These are phyloP conservation scores for Scaptomyza montana DNA, from an alignment of 1,140 invertebrate species.

Conservation along the genomic window DNA sequence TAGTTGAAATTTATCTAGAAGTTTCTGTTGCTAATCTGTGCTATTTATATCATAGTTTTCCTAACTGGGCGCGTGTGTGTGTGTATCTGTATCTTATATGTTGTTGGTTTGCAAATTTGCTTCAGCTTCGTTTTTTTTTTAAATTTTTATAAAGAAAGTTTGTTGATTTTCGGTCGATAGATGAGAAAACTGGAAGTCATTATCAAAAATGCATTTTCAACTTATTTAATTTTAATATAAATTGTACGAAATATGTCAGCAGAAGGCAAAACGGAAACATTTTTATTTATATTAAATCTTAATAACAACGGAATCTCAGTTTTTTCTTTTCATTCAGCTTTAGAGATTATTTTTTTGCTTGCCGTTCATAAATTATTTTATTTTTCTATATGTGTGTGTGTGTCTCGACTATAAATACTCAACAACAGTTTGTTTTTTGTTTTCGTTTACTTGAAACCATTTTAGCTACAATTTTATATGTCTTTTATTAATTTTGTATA, in stretches of 20 bases:
- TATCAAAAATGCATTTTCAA: neutral
- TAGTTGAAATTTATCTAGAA: conserved; percentile 72
- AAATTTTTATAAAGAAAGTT: neutral
- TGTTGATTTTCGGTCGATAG: conserved; percentile 22
- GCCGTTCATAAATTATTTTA: conserved; percentile 8
- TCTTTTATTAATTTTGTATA: conserved; percentile 32
- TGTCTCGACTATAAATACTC: conserved; percentile 74
- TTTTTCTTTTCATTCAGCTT: neutral
- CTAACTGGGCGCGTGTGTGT: conserved; percentile 32
- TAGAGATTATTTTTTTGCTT: neutral
- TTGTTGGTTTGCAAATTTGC: conserved; percentile 13
- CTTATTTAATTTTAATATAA: neutral
- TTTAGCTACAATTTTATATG: conserved; percentile 80
- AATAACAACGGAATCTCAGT: conserved; percentile 18
- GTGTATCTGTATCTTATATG: conserved; percentile 43
- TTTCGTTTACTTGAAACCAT: conserved; percentile 77
- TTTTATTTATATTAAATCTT: conserved; percentile 16
- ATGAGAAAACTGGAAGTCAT: conserved; percentile 1
- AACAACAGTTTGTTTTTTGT: conserved; percentile 69
- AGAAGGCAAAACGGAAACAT: conserved; percentile 60
- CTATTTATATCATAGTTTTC: conserved; percentile 39
- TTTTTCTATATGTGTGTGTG: conserved; percentile 44
- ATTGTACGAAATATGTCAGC: conserved; percentile 59
- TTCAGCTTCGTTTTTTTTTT: conserved; percentile 18
- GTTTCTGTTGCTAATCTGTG: conserved; percentile 55